Percentiles rank a stretch among this genome's conserved stretches.
These are phyloP conservation scores for Drosophila watanabei DNA, from an alignment of 1,140 invertebrate genomes.

Conservation along the genomic window DNA sequence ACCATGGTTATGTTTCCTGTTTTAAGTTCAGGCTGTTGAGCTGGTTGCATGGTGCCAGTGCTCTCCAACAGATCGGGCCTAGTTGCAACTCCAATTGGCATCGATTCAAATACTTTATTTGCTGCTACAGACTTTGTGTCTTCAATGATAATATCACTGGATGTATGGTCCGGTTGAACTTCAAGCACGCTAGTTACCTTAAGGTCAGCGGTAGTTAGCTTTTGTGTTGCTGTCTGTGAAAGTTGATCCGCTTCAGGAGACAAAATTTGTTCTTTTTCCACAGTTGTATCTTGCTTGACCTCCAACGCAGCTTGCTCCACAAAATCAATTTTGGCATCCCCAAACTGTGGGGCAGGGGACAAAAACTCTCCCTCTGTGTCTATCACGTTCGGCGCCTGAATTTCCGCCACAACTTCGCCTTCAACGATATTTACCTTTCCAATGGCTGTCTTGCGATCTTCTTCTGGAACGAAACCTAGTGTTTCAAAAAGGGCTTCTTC, in stretches of 20 bases:
- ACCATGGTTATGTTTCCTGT: slow-evolving; percentile 25
- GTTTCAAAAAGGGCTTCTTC: slow-evolving; percentile 51
- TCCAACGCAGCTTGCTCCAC: slow-evolving; percentile 62
- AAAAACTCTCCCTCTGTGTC: slow-evolving; percentile 47
- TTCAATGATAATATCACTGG: slow-evolving; percentile 27
- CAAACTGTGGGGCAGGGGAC: slow-evolving; percentile 8
- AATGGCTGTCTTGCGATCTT: background rate
- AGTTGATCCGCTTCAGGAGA: background rate
- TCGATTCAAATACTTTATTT: slow-evolving; percentile 28
- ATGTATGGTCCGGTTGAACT: slow-evolving; percentile 38
- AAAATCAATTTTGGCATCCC: slow-evolving; percentile 48
- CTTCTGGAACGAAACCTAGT: slow-evolving; percentile 9
- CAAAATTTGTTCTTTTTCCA: slow-evolving; percentile 49
- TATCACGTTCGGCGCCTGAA: slow-evolving; percentile 46
- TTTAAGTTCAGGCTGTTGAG: slow-evolving; percentile 41
- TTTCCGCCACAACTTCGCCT: slow-evolving; percentile 67
- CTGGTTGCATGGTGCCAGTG: slow-evolving; percentile 14
- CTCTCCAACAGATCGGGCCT: slow-evolving; percentile 32
- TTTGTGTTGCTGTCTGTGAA: slow-evolving; percentile 31
- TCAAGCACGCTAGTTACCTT: slow-evolving; percentile 44
- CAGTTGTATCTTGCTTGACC: slow-evolving; percentile 47
- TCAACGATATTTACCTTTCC: slow-evolving; percentile 75
- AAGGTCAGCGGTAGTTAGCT: slow-evolving; percentile 29
- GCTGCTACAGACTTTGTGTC: slow-evolving; percentile 24
- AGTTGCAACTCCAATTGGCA: slow-evolving; percentile 49